phyloP scores from a whole-genome alignment of 1,140 invertebrate species.

The Drosophila mauritiana region DNA sequence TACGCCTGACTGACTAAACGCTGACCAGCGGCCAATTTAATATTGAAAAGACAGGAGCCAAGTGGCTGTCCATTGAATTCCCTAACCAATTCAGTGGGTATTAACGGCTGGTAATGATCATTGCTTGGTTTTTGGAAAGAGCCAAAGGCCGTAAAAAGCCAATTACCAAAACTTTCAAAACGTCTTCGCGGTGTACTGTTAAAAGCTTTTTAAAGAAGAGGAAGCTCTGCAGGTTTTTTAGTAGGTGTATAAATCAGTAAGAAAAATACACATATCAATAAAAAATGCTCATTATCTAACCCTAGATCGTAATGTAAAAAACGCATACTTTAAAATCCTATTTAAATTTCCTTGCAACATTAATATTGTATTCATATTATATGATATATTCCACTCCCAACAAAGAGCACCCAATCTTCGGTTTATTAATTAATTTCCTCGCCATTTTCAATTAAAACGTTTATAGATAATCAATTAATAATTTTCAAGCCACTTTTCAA shows the following conservation, averaged over 20 bases:
- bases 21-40: conserved; percentile 70
- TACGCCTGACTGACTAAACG: conserved; percentile 80
- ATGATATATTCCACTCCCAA: neutral
- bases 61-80: conserved; percentile 59
- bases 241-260: neutral
- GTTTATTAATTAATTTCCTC: neutral
- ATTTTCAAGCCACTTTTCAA: conserved; percentile 67
- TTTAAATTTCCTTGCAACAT: too few species aligned
- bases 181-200: neutral
- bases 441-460: conserved; percentile 77
- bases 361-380: neutral
- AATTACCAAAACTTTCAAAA: conserved; percentile 35
- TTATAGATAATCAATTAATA: conserved; percentile 82
- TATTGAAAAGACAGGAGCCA: conserved; percentile 52
- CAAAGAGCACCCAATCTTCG: conserved; percentile 35
- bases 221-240: neutral
- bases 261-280: neutral
- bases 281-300: neutral
- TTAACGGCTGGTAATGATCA: conserved; percentile 5
- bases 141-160: conserved; percentile 13
- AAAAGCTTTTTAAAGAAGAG: neutral
- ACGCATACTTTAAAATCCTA: too few species aligned
- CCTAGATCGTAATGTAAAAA: too few species aligned
- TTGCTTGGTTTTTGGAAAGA: neutral
- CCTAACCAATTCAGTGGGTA: conserved; percentile 32